Evolutionary conservation across 2,888 invertebrate genomes (phyloP).

Genomic region (Antitype chi): DNA sequence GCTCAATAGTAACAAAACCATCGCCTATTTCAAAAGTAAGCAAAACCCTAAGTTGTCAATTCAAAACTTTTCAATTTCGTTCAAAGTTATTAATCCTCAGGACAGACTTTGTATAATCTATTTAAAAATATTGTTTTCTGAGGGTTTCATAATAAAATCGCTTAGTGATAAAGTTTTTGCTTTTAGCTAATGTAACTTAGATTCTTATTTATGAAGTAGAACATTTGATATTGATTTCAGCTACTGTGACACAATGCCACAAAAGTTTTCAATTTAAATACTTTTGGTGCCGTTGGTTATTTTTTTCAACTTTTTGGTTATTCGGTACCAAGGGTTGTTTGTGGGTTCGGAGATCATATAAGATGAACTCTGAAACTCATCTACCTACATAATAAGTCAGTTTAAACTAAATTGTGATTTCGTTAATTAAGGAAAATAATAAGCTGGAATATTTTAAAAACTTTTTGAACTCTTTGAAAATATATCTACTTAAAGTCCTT

Average conservation of each 20-base stretch:
- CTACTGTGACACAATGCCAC: background rate
- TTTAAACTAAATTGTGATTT: background rate
- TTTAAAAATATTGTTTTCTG: conserved; percentile 31
- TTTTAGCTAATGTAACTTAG: background rate
- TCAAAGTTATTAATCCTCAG: conserved; percentile 23
- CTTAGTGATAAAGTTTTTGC: conserved; percentile 8
- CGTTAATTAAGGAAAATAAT: conserved; percentile 1
- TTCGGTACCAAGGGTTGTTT: background rate
- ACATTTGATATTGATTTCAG: conserved; percentile 6
- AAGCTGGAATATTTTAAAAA: background rate
- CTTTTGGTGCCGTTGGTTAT: background rate
- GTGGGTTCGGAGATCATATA: too few relatives aligned
- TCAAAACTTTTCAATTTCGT: conserved; percentile 23
- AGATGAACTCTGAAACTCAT: background rate
- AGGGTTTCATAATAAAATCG: conserved; percentile 7
- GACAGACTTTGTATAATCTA: conserved; percentile 23
- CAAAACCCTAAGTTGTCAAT: background rate
- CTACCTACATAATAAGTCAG: background rate
- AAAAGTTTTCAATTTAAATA: background rate
- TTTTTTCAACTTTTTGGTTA: background rate
- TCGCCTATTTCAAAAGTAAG: background rate
- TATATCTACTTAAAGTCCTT: conserved; percentile 13
- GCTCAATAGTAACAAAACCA: background rate
- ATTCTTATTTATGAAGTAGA: background rate
- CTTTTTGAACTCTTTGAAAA: conserved; percentile 4